Percentiles rank a stretch among this genome's conserved stretches.
phyloP scores from a whole-genome alignment of 2,888 invertebrate genomes.

The Temnothorax rugatulus region DNA sequence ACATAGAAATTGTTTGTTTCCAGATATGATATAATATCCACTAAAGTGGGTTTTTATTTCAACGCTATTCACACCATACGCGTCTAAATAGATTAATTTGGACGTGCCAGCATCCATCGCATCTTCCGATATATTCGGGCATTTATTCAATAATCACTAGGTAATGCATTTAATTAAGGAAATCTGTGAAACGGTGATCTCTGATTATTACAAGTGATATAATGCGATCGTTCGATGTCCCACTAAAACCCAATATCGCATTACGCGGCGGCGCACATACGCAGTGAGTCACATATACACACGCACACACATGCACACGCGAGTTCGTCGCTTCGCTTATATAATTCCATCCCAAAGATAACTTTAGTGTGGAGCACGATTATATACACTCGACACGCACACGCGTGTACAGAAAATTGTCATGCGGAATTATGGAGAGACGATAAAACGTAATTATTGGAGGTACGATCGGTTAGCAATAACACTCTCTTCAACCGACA shows the following conservation, averaged over 20 bases:
- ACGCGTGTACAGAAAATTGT: background rate
- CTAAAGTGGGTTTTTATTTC: background rate
- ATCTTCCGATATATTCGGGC: slow-evolving; percentile 1
- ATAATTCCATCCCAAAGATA: slow-evolving; percentile 18
- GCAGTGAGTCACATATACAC: background rate
- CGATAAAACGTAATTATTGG: background rate
- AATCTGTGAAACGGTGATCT: slow-evolving; percentile 25
- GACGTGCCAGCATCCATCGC: background rate
- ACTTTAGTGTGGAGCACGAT: background rate
- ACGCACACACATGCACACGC: background rate
- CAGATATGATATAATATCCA: background rate
- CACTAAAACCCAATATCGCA: slow-evolving; percentile 23
- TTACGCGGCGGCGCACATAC: background rate
- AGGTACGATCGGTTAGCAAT: slow-evolving; percentile 17
- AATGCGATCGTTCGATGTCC: background rate
- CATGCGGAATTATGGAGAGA: background rate
- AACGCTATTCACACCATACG: background rate
- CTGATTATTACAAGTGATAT: slow-evolving; percentile 47
- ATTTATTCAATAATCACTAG: background rate
- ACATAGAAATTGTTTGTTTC: background rate
- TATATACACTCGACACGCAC: background rate
- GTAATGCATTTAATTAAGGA: slow-evolving; percentile 45
- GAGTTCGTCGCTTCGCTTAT: slow-evolving; percentile 3
- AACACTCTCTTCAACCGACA: slow-evolving; percentile 19
- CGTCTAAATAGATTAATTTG: background rate